Base-by-base conservation (phyloP, 1,140 invertebrate species). In the Lordiphosa collinella region DNA sequence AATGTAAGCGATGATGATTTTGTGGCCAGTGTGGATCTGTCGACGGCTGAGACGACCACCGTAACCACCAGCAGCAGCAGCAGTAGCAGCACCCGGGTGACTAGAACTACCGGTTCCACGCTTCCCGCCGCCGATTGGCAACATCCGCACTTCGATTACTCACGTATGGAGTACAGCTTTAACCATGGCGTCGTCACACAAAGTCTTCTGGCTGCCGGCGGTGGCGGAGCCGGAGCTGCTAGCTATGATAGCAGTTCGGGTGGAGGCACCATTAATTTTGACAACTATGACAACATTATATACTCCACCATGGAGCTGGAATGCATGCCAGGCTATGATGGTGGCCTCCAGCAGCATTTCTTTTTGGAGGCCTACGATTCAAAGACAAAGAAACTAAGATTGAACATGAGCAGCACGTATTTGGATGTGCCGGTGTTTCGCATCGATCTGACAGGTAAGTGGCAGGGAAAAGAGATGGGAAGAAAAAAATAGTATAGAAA, bases 301-400 rank as follows among this genome's bases (percentile, higher is more conserved):
- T 88, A 88, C 70, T 88, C 88, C 16, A 86, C 87, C 12, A 89
- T 89, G 85, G 88, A 89, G 35, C 68, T 89, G 47, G 86, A 89
- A 54, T 89, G 88, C 66, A 76, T 89, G 64, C 85, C 90, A 6
- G 86, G 89, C 44, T 96, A 96, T 88, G 95, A 97, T 66, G 96
- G 96, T 4, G 96, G 96, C 0, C 90, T 97, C 7, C 93, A 93
- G 11, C 96, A 97, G 87, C 92, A 93, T 38, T 97, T 96, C 88
- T 90, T 94, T 22, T 88, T 96, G 40, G 95, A 97, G 88, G 95
- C 95, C 1, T 92, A 95, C 66, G 94, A 95, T 59, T 92, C 93
- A 0, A 80, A 91, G 54, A 93, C 93, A 1, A 93, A 93, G 61
- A 92, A 92, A 51, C 90, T 94, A n/a, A 90, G 93, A 9, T 90